Conservation (phyloP, 2,797 vertebrate species). For the Ciconia nigra region DNA sequence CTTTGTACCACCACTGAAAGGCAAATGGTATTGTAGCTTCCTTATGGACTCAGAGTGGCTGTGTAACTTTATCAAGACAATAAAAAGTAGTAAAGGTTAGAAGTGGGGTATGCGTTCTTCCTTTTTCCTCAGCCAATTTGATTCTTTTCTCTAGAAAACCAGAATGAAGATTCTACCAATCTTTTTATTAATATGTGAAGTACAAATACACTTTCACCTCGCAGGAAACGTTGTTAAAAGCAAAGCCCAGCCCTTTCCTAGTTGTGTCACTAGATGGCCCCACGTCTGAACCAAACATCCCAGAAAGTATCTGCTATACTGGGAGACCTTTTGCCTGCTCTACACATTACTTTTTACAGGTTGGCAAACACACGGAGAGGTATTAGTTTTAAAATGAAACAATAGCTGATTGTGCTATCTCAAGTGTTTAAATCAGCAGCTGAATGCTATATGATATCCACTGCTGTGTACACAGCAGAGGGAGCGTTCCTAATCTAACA, state of each 20-base stretch:
- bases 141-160: background rate
- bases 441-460: background rate
- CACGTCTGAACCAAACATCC: background rate
- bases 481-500: background rate
- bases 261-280: constrained; percentile 67
- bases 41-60: background rate
- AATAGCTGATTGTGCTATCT: background rate
- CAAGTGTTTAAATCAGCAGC: background rate
- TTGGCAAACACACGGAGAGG: background rate
- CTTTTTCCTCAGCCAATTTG: background rate
- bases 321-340: background rate
- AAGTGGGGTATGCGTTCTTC: background rate
- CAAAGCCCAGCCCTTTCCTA: background rate
- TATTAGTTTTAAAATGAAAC: background rate
- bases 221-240: background rate
- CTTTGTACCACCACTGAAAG: background rate
- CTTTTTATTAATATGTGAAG: background rate
- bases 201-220: background rate
- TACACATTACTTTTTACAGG: background rate
- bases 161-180: background rate
- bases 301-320: background rate
- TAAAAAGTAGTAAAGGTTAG: background rate
- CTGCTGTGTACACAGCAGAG: background rate
- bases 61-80: background rate
- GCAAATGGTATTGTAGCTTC: background rate